Conservation (phyloP, 2,113 vertebrate genomes). For the Aptenodytes patagonicus region DNA sequence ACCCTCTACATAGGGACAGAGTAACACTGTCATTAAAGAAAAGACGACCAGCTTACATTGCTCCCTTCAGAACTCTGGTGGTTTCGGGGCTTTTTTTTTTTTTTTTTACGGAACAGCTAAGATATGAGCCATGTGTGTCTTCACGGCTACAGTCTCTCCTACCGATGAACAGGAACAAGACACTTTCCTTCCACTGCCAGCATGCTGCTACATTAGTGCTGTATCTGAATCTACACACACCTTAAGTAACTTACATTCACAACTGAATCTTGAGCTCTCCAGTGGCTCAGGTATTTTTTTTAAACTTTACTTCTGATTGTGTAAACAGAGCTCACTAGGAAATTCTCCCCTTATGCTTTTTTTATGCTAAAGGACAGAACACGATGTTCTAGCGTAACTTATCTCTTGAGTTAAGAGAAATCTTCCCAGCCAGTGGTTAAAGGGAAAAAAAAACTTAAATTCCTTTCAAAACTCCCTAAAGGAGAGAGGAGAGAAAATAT, state of each 20-base stretch:
- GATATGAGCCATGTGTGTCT: not conserved
- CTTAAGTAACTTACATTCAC: not conserved
- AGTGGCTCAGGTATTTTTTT: not conserved
- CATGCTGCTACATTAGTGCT: not conserved
- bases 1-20: not conserved
- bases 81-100: no score
- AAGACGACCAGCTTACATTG: not conserved
- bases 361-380: not conserved
- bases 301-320: not conserved
- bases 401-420: not conserved
- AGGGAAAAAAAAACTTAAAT: not conserved
- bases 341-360: not conserved
- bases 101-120: not conserved
- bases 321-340: not conserved
- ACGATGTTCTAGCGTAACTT: not conserved
- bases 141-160: not conserved
- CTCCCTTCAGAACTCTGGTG: not conserved
- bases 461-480: not conserved
- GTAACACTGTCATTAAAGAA: not conserved
- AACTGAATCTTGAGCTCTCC: not conserved
- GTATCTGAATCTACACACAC: not conserved
- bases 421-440: not conserved
- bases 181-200: not conserved
- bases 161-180: not conserved
- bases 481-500: not conserved